These are phyloP conservation scores for Heterodera carotae DNA, from an alignment of 1,140 invertebrate species.

Conservation along the genomic window DNA sequence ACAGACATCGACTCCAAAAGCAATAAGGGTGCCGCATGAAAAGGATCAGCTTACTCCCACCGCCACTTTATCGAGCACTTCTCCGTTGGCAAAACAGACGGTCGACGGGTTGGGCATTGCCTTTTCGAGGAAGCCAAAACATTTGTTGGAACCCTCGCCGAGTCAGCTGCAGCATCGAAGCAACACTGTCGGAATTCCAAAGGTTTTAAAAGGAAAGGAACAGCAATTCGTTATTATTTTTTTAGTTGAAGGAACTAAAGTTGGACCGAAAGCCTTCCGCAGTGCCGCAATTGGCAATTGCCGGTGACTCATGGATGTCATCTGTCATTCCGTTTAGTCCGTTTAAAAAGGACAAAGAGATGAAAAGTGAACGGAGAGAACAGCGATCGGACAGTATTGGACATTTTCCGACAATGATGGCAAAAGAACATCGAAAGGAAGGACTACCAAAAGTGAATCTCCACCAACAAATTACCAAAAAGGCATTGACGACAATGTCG, in stretches of 20 bases:
- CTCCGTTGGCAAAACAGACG: background rate
- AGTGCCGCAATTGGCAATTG: background rate
- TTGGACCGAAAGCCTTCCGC: slow-evolving; percentile 1
- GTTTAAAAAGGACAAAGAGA: background rate
- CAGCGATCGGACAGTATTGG: background rate
- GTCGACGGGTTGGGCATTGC: background rate
- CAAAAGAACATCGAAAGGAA: background rate
- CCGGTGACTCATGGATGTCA: background rate
- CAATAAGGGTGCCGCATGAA: background rate
- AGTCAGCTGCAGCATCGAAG: background rate
- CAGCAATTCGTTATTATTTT: background rate
- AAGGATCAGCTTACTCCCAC: background rate
- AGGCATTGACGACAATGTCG: background rate
- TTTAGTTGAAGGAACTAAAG: slow-evolving; percentile 6
- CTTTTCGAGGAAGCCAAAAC: background rate
- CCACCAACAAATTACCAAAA: background rate
- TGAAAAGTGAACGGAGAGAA: background rate
- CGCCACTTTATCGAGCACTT: background rate
- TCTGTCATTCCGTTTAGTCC: background rate
- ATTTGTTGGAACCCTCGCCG: background rate
- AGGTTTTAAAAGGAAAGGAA: background rate
- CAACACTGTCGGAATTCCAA: background rate
- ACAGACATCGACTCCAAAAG: background rate
- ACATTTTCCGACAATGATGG: background rate
- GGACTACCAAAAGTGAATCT: background rate